Evolutionary conservation across 2,113 vertebrate species (phyloP).

Genomic region (Heteronetta atricapilla): DNA sequence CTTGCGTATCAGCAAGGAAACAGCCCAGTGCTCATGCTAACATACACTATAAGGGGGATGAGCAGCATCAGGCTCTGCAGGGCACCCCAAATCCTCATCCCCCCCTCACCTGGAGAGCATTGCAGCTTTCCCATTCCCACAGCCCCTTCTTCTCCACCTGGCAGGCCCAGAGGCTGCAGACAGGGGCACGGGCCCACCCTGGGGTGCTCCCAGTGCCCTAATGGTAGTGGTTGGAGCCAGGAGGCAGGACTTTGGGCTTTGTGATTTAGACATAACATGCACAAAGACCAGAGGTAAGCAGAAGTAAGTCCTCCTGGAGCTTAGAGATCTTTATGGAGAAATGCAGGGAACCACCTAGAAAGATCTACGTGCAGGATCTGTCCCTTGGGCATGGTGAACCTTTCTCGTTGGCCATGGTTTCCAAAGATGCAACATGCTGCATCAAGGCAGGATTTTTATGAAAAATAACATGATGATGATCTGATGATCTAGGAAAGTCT

Average conservation of each 20-base stretch:
- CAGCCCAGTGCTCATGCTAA: rapidly evolving
- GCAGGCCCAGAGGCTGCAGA: neutral
- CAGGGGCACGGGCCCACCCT: neutral
- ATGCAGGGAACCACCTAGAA: neutral
- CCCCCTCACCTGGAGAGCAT: neutral
- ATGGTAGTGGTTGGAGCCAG: rapidly evolving
- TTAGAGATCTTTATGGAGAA: neutral
- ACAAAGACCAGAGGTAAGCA: neutral
- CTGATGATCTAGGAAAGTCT: neutral
- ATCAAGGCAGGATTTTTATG: neutral
- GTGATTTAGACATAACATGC: neutral
- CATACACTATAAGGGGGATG: neutral
- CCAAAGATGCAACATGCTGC: neutral
- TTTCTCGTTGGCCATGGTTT: neutral
- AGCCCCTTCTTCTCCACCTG: neutral
- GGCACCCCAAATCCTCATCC: neutral
- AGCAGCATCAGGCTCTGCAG: neutral
- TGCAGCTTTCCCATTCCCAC: rapidly evolving
- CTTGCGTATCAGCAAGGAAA: neutral
- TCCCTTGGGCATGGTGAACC: neutral
- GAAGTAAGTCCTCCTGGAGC: neutral
- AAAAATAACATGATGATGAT: rapidly evolving
- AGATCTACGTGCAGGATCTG: neutral
- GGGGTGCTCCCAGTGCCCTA: neutral
- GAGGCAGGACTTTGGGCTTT: neutral